Base-by-base conservation (phyloP, 2,113 vertebrate species). In the Cardinalis cardinalis region DNA sequence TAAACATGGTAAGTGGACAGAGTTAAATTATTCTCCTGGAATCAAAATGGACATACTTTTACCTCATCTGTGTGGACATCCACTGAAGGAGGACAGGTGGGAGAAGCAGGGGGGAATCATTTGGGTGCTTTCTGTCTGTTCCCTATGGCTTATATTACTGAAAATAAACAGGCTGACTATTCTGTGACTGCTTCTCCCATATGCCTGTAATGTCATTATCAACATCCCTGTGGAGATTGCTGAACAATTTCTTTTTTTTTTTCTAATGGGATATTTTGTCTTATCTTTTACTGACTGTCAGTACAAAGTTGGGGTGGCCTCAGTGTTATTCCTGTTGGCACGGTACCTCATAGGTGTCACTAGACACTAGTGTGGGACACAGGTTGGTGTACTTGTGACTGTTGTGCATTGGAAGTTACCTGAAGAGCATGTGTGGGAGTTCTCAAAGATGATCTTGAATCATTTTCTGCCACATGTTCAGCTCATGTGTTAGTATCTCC, bases 361-460 rank as follows among this genome's bases (percentile, higher is more conserved):
- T 83, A 34, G 90, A 28, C 28, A 14, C 0, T 8, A n/a, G 25
- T 7, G 19, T 4, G 7, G 48, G 10, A 40, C 28, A 36, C 2
- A 1, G 15, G 20, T 38, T 59, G 55, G 24, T 7, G 1, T 63
- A 31, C 10, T 68, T 60, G 21, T 1, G 3, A 23, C 26, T 68
- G 15, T 55, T 44, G 23, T 0, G 5, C 12, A 1, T 20, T 80
- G 56, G 3, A 60, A 88, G 34, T 46, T 70, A 46, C 51, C 18
- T 87, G 34, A 89, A 63, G 18, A 87, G 24, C 29, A 43, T n/a
- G 17, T 23, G 6, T 18, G 23, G 34, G 60, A 77, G n/a, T n/a
- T 72, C 55, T 92, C 24, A 75, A 87, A 93, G 44, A 36, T 64
- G 58, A 92, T 84, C 63, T 84, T 79, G 46, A 79, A 79, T 89